These are phyloP conservation scores for Gracilinanus agilis DNA, from an alignment of 2,113 vertebrate genomes.

Conservation along the genomic window DNA sequence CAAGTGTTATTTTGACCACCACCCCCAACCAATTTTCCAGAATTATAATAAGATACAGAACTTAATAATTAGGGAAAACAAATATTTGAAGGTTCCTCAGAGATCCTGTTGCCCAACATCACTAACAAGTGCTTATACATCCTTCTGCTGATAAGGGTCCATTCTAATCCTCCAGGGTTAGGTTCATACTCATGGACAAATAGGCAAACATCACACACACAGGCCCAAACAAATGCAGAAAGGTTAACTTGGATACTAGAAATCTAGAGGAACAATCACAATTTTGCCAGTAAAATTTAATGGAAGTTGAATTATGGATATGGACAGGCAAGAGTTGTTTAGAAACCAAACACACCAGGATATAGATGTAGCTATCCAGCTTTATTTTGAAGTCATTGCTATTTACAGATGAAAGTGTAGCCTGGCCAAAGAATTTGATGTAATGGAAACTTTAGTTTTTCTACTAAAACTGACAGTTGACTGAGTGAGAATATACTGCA, in stretches of 20 bases:
- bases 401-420: constrained; percentile 50
- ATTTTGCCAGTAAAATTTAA: constrained; percentile 39
- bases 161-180: neutral
- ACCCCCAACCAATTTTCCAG: neutral
- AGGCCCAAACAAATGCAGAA: constrained; percentile 18
- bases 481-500: constrained; percentile 61
- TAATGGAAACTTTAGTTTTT: constrained; percentile 57
- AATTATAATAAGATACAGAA: neutral
- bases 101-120: neutral
- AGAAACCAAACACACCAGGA: constrained; percentile 39
- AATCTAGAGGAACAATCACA: constrained; percentile 25
- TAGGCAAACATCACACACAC: constrained; percentile 1
- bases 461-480: constrained; percentile 69
- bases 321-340: constrained; percentile 64
- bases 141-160: neutral
- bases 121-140: neutral
- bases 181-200: neutral
- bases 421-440: constrained; percentile 54
- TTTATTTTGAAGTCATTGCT: constrained; percentile 69
- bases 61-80: neutral
- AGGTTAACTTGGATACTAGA: neutral
- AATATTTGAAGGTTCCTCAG: neutral
- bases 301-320: constrained; percentile 61
- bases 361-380: constrained; percentile 64
- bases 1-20: neutral